A percentile compares a stretch with the other conserved stretches of the same genome.
Evolutionary conservation across 2,888 invertebrate species (phyloP).

Genomic region (Toxonevra muliebris): DNA sequence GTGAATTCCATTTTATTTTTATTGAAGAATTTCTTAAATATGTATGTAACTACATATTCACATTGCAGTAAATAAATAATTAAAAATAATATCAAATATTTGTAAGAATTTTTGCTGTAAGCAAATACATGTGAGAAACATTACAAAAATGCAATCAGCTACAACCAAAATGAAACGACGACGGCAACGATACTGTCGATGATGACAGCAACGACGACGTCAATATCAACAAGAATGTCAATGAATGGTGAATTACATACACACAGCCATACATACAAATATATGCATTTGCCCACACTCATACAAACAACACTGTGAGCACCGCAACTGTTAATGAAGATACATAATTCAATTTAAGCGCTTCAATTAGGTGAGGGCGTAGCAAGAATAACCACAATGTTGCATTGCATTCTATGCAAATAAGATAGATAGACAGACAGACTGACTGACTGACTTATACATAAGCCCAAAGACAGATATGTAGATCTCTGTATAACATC

Average conservation of each 20-base stretch:
- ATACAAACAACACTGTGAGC: background rate
- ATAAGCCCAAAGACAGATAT: too few species aligned
- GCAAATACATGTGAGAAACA: constrained; percentile 28
- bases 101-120: constrained; percentile 16
- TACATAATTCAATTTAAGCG: constrained; percentile 25
- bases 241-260: background rate
- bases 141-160: constrained; percentile 20
- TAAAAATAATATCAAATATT: constrained; percentile 23
- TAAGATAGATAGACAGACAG: too few species aligned
- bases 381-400: background rate
- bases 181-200: background rate
- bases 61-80: background rate
- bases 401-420: too few species aligned
- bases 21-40: background rate
- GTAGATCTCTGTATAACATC: too few species aligned
- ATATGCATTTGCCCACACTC: too few species aligned
- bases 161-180: constrained; percentile 7
- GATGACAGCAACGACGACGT: constrained; percentile 1
- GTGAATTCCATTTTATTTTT: constrained; percentile 8
- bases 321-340: constrained; percentile 24
- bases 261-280: too few species aligned
- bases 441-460: too few species aligned
- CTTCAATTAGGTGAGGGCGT: background rate
- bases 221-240: constrained; percentile 4
- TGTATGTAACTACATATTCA: background rate